phyloP scores from a whole-genome alignment of 1,140 invertebrate genomes.

The Drosophila funebris region DNA sequence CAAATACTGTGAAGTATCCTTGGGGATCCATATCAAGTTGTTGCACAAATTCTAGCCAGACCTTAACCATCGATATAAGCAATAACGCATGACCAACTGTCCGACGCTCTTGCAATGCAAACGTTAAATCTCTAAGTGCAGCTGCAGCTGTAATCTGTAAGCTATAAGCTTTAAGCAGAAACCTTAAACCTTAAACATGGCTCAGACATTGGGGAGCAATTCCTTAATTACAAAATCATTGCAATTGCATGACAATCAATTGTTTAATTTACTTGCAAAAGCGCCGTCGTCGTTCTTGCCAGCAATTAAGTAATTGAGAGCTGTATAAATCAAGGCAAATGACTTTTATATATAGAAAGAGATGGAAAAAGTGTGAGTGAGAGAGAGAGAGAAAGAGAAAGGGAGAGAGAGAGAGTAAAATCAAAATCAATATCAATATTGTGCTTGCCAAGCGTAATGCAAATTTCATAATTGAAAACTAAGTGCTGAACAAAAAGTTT shows the following conservation, averaged over 20 bases:
- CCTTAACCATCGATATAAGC: background rate
- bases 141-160: background rate
- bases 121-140: background rate
- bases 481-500: conserved; percentile 72
- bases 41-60: background rate
- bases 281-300: conserved; percentile 19
- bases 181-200: background rate
- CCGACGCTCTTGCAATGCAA: background rate
- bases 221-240: conserved; percentile 20
- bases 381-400: background rate
- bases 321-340: conserved; percentile 36
- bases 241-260: conserved; percentile 56
- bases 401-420: background rate
- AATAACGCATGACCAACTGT: background rate
- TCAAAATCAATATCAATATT: conserved; percentile 75
- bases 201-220: background rate
- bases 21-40: background rate
- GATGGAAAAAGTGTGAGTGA: background rate
- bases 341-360: background rate
- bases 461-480: conserved; percentile 81
- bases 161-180: background rate
- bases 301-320: conserved; percentile 76
- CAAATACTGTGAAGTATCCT: conserved; percentile 7
- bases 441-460: conserved; percentile 66
- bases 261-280: conserved; percentile 65